Percentiles rank a stretch among this genome's conserved stretches.
Evolutionary conservation across 2,888 invertebrate genomes (phyloP).

Genomic region (Cactoblastis cactorum): DNA sequence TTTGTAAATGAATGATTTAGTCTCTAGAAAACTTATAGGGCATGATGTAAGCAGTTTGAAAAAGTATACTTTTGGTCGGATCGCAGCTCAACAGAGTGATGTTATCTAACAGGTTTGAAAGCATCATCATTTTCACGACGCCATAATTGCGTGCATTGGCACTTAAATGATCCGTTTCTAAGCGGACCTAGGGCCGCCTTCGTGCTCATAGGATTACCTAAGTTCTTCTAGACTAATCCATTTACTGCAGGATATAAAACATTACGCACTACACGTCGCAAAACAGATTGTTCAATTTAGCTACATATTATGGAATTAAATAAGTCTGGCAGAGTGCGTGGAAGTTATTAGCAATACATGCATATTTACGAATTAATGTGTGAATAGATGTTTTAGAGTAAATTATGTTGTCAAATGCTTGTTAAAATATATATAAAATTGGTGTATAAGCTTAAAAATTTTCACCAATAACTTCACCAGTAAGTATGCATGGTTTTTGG

Average conservation of each 20-base stretch:
- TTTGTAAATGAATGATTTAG: too few relatives aligned
- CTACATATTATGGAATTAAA: too few relatives aligned
- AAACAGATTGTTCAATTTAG: too few relatives aligned
- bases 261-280: not conserved
- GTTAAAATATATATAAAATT: too few relatives aligned
- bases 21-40: not conserved
- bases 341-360: too few relatives aligned
- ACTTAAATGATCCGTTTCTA: constrained; percentile 17
- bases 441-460: too few relatives aligned
- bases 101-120: constrained; percentile 18
- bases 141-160: constrained; percentile 18
- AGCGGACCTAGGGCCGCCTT: not conserved
- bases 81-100: constrained; percentile 10
- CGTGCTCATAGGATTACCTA: not conserved
- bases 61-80: not conserved
- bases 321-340: too few relatives aligned
- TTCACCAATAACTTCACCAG: too few relatives aligned
- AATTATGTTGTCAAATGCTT: too few relatives aligned
- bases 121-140: constrained; percentile 12
- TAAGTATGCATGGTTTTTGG: too few relatives aligned
- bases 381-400: too few relatives aligned
- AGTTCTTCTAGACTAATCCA: not conserved
- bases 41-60: not conserved
- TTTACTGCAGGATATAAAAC: not conserved
- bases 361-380: too few relatives aligned